A percentile compares a stretch with the other conserved stretches of the same genome.
Conservation (phyloP, 2,113 vertebrate genomes). For the Eurystomus gularis region DNA sequence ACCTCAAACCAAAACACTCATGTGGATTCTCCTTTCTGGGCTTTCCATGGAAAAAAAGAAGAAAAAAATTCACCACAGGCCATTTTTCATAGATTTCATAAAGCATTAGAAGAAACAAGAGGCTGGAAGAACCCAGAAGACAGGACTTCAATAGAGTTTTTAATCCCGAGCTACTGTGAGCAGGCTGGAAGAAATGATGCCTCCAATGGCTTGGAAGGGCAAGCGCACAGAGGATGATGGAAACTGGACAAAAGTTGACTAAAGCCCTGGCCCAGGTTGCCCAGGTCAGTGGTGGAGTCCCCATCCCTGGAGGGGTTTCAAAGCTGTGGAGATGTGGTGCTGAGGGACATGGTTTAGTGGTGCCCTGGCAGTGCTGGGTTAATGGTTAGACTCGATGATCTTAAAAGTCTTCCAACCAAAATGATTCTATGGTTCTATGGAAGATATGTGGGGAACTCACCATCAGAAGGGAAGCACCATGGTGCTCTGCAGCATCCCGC, state of each 20-base stretch:
- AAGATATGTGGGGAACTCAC: rapidly evolving
- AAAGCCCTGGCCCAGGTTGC: no score
- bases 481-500: neutral
- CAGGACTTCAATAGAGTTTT: neutral
- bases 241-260: neutral
- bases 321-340: no score
- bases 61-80: rapidly evolving
- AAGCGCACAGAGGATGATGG: neutral
- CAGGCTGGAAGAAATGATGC: neutral
- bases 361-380: no score
- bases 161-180: rapidly evolving
- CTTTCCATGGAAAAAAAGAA: neutral
- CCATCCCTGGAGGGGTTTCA: no score
- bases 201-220: neutral
- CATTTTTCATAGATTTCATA: neutral
- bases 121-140: neutral
- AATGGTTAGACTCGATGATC: no score
- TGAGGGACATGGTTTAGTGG: no score
- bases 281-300: no score
- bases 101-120: neutral
- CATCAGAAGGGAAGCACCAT: rapidly evolving
- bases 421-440: no score
- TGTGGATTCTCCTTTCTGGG: neutral
- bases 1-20: neutral
- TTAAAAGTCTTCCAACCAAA: no score